Percentiles rank a stretch among this genome's conserved stretches.
Evolutionary conservation across 2,888 invertebrate genomes (phyloP).

Genomic region (Coelogynopora nodosa): DNA sequence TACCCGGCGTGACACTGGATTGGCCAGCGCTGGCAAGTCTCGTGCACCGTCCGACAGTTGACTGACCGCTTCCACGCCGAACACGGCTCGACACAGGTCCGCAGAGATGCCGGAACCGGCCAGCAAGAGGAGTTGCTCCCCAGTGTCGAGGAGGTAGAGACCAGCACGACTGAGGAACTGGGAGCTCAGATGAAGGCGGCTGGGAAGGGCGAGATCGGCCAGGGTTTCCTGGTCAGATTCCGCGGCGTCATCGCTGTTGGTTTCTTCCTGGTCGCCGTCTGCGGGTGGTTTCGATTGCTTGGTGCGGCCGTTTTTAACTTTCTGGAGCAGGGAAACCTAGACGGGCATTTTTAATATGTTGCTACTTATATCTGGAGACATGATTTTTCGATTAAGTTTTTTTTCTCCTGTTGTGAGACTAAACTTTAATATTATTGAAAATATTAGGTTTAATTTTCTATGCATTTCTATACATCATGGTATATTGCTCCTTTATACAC

Average conservation of each 20-base stretch:
- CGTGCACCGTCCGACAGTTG: conserved; percentile 22
- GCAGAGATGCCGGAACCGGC: conserved; percentile 76
- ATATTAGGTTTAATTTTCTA: no score
- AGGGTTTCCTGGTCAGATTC: not conserved
- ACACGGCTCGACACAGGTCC: conserved; percentile 72
- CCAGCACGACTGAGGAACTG: conserved; percentile 72
- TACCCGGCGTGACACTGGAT: conserved; percentile 71
- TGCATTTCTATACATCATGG: no score
- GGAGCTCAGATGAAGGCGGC: conserved; percentile 78
- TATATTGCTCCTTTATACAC: no score
- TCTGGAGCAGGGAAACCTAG: no score
- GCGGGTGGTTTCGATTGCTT: no score
- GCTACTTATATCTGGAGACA: no score
- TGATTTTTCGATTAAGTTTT: no score
- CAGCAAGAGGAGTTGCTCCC: conserved; percentile 75
- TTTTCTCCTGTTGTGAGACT: no score
- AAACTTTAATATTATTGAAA: no score
- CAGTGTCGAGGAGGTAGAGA: conserved; percentile 84
- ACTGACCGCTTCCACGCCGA: conserved; percentile 66
- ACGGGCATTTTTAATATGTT: no score
- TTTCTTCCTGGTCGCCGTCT: no score
- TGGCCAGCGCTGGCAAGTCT: conserved; percentile 75
- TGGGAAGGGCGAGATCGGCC: conserved; percentile 64
- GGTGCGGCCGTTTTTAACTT: no score
- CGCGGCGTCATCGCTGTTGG: not conserved